Percentiles rank a stretch among this genome's conserved stretches.
Evolutionary conservation across 2,113 vertebrate genomes (phyloP).

Genomic region (Vicugna pacos): DNA sequence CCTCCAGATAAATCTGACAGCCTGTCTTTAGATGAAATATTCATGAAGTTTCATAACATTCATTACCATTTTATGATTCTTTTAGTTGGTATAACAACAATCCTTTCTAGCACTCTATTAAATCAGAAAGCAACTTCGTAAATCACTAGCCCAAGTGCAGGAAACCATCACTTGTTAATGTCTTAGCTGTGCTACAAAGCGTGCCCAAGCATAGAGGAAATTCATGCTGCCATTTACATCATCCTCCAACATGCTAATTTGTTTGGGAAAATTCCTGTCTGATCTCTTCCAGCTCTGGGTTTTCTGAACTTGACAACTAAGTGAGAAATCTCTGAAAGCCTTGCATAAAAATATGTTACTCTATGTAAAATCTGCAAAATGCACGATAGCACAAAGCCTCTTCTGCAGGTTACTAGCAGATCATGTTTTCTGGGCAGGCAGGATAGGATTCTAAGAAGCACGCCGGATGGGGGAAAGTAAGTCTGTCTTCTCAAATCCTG

Average conservation of each 20-base stretch:
- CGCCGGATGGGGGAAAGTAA: background rate
- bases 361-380: constrained; percentile 38
- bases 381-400: background rate
- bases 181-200: constrained; percentile 73
- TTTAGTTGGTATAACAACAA: constrained; percentile 88
- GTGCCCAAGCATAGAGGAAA: constrained; percentile 73
- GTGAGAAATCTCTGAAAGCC: constrained; percentile 32
- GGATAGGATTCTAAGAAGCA: background rate
- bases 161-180: constrained; percentile 81
- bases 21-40: constrained; percentile 86
- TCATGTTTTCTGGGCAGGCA: background rate
- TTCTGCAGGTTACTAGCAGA: background rate
- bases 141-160: constrained; percentile 84
- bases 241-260: constrained; percentile 67
- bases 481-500: background rate
- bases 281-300: background rate
- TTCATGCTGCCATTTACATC: constrained; percentile 69
- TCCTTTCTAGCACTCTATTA: constrained; percentile 85
- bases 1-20: constrained; percentile 84
- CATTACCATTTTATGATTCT: constrained; percentile 89
- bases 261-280: constrained; percentile 52
- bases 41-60: constrained; percentile 88
- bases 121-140: constrained; percentile 86
- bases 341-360: constrained; percentile 54
- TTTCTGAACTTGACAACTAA: constrained; percentile 72